Percentiles rank a stretch among this genome's conserved stretches.
phyloP scores from a whole-genome alignment of 2,797 vertebrate species.

The Gorsachius magnificus region DNA sequence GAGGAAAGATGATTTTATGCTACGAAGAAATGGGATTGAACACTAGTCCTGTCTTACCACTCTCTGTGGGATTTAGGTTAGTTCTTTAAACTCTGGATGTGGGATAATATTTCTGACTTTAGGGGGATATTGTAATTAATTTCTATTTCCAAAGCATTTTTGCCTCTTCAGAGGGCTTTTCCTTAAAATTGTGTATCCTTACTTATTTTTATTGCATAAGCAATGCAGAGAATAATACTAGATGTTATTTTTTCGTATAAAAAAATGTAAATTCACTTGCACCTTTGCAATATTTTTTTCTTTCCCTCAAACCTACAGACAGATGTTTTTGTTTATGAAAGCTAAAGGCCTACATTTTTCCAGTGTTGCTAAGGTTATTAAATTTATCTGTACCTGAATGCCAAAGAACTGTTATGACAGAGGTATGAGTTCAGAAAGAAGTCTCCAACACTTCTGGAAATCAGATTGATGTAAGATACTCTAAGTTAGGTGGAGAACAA shows the following conservation, averaged over 20 bases:
- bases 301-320: background rate
- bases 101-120: background rate
- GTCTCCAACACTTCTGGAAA: background rate
- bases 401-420: background rate
- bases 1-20: too few relatives aligned
- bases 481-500: accelerated
- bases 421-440: background rate
- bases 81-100: background rate
- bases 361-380: background rate
- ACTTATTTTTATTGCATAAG: background rate
- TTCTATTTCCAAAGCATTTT: background rate
- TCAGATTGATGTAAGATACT: accelerated
- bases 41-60: background rate
- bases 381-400: background rate
- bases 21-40: background rate
- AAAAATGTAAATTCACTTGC: background rate
- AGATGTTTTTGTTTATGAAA: background rate
- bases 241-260: background rate
- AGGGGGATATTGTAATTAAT: background rate
- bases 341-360: background rate
- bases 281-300: background rate
- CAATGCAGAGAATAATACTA: background rate
- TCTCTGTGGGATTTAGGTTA: background rate
- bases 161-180: background rate
- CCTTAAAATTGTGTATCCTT: background rate